Percentiles rank a stretch among this genome's conserved stretches.
phyloP scores from a whole-genome alignment of 1,140 invertebrate genomes.

The Oreohelix idahoensis region DNA sequence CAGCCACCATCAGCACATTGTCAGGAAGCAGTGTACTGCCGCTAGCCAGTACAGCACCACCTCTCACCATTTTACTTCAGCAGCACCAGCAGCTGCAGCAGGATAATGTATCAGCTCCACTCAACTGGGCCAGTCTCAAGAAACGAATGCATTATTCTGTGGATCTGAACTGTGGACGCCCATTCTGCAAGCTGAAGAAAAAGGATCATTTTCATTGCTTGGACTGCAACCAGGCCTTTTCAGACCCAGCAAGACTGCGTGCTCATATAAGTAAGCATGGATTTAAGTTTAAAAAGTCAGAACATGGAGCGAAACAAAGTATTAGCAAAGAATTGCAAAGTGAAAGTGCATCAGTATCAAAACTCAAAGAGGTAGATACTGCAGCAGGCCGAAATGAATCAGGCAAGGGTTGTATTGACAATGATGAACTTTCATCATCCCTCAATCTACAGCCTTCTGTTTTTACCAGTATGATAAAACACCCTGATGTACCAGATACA shows the following conservation, averaged over 20 bases:
- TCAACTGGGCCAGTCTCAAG: slow-evolving; percentile 57
- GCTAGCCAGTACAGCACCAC: background rate
- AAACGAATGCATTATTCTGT: slow-evolving; percentile 63
- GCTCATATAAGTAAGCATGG: slow-evolving; percentile 73
- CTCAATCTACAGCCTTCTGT: slow-evolving; percentile 62
- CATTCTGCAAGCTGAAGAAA: slow-evolving; percentile 89
- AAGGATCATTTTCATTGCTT: slow-evolving; percentile 89
- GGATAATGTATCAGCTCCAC: slow-evolving; percentile 44
- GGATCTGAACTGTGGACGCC: slow-evolving; percentile 81
- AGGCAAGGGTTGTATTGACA: background rate
- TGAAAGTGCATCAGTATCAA: background rate
- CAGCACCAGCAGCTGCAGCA: slow-evolving; percentile 63
- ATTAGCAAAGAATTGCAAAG: background rate
- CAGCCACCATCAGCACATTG: background rate
- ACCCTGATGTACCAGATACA: slow-evolving; percentile 47
- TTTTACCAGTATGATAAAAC: slow-evolving; percentile 62
- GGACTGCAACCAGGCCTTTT: slow-evolving; percentile 85
- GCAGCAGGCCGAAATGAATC: too few relatives aligned
- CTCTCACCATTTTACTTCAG: slow-evolving; percentile 23
- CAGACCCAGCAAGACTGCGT: slow-evolving; percentile 70
- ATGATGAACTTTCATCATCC: slow-evolving; percentile 47
- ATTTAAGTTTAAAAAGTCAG: slow-evolving; percentile 54
- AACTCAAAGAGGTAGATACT: too few relatives aligned
- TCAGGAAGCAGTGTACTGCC: background rate
- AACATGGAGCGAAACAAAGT: slow-evolving; percentile 10